A percentile compares a stretch with the other conserved stretches of the same genome.
Evolutionary conservation across 1,140 invertebrate species (phyloP).

Genomic region (Lasioglossum baleicum): DNA sequence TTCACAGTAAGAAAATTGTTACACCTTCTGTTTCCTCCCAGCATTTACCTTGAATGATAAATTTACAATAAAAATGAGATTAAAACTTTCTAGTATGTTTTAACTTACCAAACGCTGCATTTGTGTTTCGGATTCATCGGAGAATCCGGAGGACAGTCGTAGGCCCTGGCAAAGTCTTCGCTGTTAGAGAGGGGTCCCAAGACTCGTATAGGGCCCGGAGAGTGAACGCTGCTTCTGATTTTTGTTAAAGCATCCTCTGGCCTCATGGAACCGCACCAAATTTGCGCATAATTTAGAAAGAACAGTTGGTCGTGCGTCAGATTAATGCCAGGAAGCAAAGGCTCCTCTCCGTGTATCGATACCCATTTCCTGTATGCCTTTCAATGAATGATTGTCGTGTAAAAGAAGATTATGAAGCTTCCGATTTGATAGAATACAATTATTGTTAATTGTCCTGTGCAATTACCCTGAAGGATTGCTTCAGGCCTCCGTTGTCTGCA

Average conservation of each 20-base stretch:
- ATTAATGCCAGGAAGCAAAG: slow-evolving; percentile 88
- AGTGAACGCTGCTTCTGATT: slow-evolving; percentile 96
- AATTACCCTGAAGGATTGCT: slow-evolving; percentile 92
- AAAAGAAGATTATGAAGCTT: too few species aligned
- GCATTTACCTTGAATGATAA: slow-evolving; percentile 12
- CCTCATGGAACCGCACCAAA: slow-evolving; percentile 98
- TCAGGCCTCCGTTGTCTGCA: slow-evolving; percentile 97
- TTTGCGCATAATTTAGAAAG: slow-evolving; percentile 93
- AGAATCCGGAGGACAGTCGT: slow-evolving; percentile 87
- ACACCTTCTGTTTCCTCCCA: not conserved
- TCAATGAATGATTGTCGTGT: not conserved
- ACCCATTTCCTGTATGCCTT: slow-evolving; percentile 91
- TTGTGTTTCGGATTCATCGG: slow-evolving; percentile 95
- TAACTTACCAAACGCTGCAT: slow-evolving; percentile 93
- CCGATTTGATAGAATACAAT: too few species aligned
- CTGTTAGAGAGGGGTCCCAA: slow-evolving; percentile 96
- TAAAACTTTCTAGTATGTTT: too few species aligned
- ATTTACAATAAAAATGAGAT: not conserved
- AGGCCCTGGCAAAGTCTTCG: slow-evolving; percentile 92
- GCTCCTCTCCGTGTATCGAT: slow-evolving; percentile 85
- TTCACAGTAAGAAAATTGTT: not conserved
- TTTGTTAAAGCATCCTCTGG: slow-evolving; percentile 97
- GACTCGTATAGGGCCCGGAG: slow-evolving; percentile 95
- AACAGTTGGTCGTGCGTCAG: slow-evolving; percentile 93
- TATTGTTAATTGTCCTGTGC: not conserved